Base-by-base conservation (phyloP, 2,113 vertebrate genomes). In the Ramphastos sulfuratus region DNA sequence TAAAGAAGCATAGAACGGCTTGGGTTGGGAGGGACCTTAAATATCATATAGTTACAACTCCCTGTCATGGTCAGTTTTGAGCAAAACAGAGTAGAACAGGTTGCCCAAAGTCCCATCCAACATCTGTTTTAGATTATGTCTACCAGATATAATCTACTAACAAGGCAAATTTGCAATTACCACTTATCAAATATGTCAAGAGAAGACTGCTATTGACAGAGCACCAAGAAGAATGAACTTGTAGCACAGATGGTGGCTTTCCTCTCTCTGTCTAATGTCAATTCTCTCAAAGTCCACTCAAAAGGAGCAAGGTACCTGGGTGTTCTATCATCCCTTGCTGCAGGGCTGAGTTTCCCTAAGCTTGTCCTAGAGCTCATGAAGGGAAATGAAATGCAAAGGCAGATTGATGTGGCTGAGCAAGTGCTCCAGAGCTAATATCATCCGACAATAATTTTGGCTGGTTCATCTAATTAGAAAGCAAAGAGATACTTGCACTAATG, bases 401-500 rank as follows among this genome's bases (percentile, higher is more conserved):
- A 66, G 44, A 72, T 82, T 31, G 55, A 64, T 27, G 69, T 20
- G 75, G 5, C 60, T 77, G 56, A 87, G 52, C 27, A 77, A 77
- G 55, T 63, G 63, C 64, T 77, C 79, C 52, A n/a, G 19, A 67
- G 37, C 46, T 74, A 52, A 71, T 27, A 63, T 11, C 33, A 74
- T 27, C 60, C 84, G 70, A 73, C 31, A 82, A 30, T 73, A 80
- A 27, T 73, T 61, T 79, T 63, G 82, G 66, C 67, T 76, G 79
- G 25, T 28, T 94, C 35, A 16, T 70, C 74, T 67, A 77, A 87
- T 92, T 70, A 87, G 63, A 10, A 46, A 87, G 24, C 37, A 71
- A 77, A 83, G n/a, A 80, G 75, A 65, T 64, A 10, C 30, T 87
- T 85, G 28, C 46, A 74, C 46, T 91, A 82, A 82, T 80, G 69